Conservation (phyloP, 2,888 invertebrate genomes). For the Ophioninae sp. region DNA sequence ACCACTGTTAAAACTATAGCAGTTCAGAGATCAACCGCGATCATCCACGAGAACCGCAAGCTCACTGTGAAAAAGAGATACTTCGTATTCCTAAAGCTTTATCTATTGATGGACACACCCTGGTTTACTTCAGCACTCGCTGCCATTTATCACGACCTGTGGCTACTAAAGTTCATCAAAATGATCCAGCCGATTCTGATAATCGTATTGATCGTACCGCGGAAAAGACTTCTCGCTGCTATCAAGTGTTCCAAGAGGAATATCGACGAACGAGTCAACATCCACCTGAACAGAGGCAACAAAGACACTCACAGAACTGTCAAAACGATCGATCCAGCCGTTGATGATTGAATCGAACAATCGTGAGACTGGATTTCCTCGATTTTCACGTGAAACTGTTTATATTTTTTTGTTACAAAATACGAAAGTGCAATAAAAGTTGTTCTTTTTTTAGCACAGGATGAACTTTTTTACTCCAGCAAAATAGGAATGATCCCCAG, state of each 20-base stretch:
- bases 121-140: conserved; percentile 72
- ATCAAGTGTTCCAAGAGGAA: conserved; percentile 42
- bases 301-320: conserved; percentile 2
- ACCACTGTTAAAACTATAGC: conserved; percentile 70
- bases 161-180: conserved; percentile 73
- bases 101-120: conserved; percentile 73
- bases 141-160: conserved; percentile 71
- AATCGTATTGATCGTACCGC: conserved; percentile 72
- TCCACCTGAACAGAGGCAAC: conserved; percentile 9
- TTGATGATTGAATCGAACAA: conserved; percentile 13
- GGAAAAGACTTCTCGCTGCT: conserved; percentile 59
- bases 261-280: conserved; percentile 9
- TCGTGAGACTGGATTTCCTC: conserved; percentile 1
- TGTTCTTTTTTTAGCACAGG: background rate
- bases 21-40: conserved; percentile 65
- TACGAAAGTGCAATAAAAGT: background rate
- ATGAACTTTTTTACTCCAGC: conserved; percentile 9
- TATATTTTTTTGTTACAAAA: background rate
- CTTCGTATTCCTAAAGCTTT: conserved; percentile 70
- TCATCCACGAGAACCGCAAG: conserved; percentile 64
- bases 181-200: conserved; percentile 73
- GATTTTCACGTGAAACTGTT: background rate
- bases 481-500: conserved; percentile 13
- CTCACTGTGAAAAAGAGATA: conserved; percentile 68
- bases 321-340: background rate